Base-by-base conservation (phyloP, 2,113 vertebrate species). In the Engraulis encrasicolus region DNA sequence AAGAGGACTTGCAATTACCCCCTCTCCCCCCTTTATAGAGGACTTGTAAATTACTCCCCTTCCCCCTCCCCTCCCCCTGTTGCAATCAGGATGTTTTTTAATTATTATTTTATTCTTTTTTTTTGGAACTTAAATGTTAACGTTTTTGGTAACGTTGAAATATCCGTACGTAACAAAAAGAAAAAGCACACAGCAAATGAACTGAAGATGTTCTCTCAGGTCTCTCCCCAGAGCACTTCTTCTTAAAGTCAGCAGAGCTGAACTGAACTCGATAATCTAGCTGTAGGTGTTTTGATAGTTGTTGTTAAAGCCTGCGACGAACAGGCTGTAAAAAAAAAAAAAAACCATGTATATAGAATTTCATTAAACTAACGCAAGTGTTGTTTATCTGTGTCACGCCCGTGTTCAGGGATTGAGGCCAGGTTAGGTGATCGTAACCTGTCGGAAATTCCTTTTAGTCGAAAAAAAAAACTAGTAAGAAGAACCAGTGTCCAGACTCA, bases 181-280 rank as follows among this genome's bases (percentile, higher is more conserved):
- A 66, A 0, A 9, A 66, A 66, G 58, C 58, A 66, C 58, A 66
- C 58, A 31, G 58, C 58, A 66, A 27, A 6, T 27, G 31, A 66
- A 66, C 31, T n/a, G 23, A 66, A 27, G 31, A 11, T 27, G 14
- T 52, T 58, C 23, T 23, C 31, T 31, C 23, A 66, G 58, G 58
- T 31, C 54, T 58, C 19, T n/a, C n/a, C n/a, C n/a, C 50, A 54
- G 5, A 23, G 54, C n/a, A 23, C 54, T 66, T 66, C 4, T 66
- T 66, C n/a, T n/a, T n/a, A n/a, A n/a, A 66, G 31, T 66, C 58
- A 66, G 58, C 58, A 11, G 58, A 66, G 58, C 58, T 66, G 58
- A 66, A n/a, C n/a, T n/a, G n/a, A n/a, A n/a, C 14, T 66, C 23
- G 31, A 66, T 27, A 66, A 9, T 27, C 23, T 27, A 66, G 23